A percentile compares a stretch with the other conserved stretches of the same genome.
Conservation (phyloP, 2,888 invertebrate species). For the Callyntrura guangdongensis region DNA sequence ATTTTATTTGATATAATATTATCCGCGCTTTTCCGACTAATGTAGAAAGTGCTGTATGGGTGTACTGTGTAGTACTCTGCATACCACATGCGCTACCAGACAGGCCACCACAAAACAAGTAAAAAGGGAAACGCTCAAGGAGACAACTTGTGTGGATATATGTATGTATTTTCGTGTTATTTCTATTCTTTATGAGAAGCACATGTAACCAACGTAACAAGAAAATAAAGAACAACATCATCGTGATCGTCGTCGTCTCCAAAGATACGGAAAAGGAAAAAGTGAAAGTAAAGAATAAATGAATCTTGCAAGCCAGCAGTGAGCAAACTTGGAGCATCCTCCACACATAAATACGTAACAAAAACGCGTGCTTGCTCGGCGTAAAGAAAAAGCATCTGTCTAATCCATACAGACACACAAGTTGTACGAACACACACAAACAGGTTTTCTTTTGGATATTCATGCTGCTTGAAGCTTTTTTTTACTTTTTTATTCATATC, state of each 20-base stretch:
- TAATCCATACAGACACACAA: background rate
- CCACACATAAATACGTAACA: slow-evolving; percentile 17
- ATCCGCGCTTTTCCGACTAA: background rate
- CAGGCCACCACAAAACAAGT: slow-evolving; percentile 35
- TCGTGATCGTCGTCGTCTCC: slow-evolving; percentile 9
- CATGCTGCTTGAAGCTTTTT: background rate
- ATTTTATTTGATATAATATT: slow-evolving; percentile 38
- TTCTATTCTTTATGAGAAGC: slow-evolving; percentile 50
- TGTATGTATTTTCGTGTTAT: background rate
- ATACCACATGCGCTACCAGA: background rate
- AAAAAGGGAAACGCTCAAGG: slow-evolving; percentile 32
- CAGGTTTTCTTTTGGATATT: slow-evolving; percentile 39
- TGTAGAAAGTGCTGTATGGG: slow-evolving; percentile 11
- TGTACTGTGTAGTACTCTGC: background rate
- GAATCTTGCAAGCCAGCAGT: background rate
- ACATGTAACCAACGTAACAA: background rate
- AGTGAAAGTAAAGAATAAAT: background rate
- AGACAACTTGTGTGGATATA: slow-evolving; percentile 4
- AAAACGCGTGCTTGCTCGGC: background rate
- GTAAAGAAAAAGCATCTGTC: background rate
- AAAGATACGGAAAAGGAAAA: background rate
- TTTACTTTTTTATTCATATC: slow-evolving; percentile 44
- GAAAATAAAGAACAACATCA: background rate
- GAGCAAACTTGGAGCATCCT: slow-evolving; percentile 2
- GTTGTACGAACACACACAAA: slow-evolving; percentile 9